phyloP scores from a whole-genome alignment of 2,888 invertebrate species.

The Leptinotarsa haldemani region DNA sequence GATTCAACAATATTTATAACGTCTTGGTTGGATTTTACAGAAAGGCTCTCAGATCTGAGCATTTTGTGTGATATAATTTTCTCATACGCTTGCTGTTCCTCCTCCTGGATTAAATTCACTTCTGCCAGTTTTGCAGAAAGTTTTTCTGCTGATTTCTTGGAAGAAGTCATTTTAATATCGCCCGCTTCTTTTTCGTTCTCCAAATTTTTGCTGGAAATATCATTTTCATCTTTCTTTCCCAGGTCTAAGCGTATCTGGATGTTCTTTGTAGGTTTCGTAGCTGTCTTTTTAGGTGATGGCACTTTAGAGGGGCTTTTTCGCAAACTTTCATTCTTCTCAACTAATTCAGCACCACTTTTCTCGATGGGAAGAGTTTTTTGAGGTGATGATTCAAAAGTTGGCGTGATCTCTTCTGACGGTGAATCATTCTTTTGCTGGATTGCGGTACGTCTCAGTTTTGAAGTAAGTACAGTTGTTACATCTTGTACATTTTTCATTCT shows the following conservation, averaged over 20 bases:
- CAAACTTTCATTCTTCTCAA: too few species aligned
- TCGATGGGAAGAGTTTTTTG: too few species aligned
- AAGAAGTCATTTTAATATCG: too few species aligned
- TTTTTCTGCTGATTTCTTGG: not conserved
- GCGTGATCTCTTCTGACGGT: too few species aligned
- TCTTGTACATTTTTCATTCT: too few species aligned
- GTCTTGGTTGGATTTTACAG: not conserved
- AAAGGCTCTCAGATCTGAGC: not conserved
- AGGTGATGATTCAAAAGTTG: too few species aligned
- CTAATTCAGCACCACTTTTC: too few species aligned
- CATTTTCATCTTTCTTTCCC: not conserved
- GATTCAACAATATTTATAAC: not conserved
- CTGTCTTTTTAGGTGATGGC: not conserved
- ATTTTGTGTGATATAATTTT: not conserved
- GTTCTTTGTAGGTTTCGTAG: not conserved
- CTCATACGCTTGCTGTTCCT: not conserved
- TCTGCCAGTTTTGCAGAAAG: not conserved
- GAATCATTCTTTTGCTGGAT: too few species aligned
- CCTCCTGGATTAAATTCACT: not conserved
- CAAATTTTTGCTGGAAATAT: not conserved
- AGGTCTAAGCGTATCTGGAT: not conserved
- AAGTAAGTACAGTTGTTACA: too few species aligned
- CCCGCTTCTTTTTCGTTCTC: not conserved
- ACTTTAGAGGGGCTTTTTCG: not conserved
- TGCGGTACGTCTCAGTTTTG: too few species aligned